A percentile compares a stretch with the other conserved stretches of the same genome.
phyloP scores from a whole-genome alignment of 1,140 invertebrate genomes.

The Zaprionus vittiger region DNA sequence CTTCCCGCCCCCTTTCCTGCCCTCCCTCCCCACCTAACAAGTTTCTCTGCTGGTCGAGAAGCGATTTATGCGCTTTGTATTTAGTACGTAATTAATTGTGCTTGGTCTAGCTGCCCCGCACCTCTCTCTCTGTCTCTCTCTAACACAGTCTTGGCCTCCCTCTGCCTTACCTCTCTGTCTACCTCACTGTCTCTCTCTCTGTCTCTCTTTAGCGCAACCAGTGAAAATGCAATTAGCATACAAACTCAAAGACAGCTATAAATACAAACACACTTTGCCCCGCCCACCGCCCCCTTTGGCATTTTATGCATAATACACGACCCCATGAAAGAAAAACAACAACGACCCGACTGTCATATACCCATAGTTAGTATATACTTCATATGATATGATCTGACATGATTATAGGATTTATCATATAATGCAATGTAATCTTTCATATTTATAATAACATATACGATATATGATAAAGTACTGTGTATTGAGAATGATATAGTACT shows the following conservation, averaged over 20 bases:
- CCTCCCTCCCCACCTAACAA: neutral
- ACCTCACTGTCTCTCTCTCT: neutral
- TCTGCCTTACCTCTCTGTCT: neutral
- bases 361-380: neutral
- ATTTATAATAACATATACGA: too few species aligned
- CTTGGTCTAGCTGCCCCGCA: conserved; percentile 3
- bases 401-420: too few species aligned
- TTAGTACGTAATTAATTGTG: conserved; percentile 37
- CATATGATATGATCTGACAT: neutral
- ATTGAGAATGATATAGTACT: too few species aligned
- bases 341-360: neutral
- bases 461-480: too few species aligned
- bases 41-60: conserved; percentile 10
- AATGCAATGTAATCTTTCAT: too few species aligned
- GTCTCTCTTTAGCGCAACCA: conserved; percentile 15
- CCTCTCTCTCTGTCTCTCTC: neutral
- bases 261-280: neutral
- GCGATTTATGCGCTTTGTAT: conserved; percentile 30
- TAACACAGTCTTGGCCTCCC: neutral
- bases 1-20: neutral
- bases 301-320: too few species aligned
- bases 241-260: conserved; percentile 36
- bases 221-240: conserved; percentile 68
- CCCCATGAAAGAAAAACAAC: too few species aligned
- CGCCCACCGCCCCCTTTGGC: neutral